Evolutionary conservation across 2,888 invertebrate genomes (phyloP).

Genomic region (Himalopsyche kuldschensis): DNA sequence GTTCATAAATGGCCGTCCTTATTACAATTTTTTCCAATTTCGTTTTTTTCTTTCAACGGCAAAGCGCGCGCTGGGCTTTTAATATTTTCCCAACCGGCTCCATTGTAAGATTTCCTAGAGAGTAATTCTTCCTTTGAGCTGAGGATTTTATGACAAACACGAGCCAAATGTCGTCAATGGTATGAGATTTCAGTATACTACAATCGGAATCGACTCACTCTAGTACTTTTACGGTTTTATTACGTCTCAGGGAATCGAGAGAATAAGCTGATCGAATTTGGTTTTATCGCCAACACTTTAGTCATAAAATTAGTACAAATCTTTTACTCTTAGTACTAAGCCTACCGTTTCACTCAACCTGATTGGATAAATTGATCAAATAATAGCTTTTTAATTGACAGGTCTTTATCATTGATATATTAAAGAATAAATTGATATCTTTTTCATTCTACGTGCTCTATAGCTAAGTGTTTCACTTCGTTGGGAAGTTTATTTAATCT

Average conservation of each 20-base stretch:
- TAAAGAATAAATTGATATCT: no score
- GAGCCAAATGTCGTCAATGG: neutral
- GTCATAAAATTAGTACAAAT: neutral
- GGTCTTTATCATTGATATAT: no score
- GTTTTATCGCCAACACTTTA: neutral
- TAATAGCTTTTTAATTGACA: no score
- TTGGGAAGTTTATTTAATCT: no score
- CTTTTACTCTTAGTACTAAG: neutral
- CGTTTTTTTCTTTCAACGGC: neutral
- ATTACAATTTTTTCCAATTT: neutral
- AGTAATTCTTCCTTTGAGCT: constrained; percentile 1
- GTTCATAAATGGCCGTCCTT: neutral
- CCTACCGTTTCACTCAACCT: neutral
- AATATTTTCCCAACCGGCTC: neutral
- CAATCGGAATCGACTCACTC: neutral
- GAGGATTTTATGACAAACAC: neutral
- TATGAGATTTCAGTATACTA: neutral
- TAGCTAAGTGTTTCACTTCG: no score
- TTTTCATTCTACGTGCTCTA: no score
- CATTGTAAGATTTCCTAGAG: neutral
- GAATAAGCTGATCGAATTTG: neutral
- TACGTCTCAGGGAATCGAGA: neutral
- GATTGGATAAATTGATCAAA: no score
- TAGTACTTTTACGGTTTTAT: neutral
- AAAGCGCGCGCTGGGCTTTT: neutral